Base-by-base conservation (phyloP, 92 coral and sea anemone genomes). In the Ricordea florida region DNA sequence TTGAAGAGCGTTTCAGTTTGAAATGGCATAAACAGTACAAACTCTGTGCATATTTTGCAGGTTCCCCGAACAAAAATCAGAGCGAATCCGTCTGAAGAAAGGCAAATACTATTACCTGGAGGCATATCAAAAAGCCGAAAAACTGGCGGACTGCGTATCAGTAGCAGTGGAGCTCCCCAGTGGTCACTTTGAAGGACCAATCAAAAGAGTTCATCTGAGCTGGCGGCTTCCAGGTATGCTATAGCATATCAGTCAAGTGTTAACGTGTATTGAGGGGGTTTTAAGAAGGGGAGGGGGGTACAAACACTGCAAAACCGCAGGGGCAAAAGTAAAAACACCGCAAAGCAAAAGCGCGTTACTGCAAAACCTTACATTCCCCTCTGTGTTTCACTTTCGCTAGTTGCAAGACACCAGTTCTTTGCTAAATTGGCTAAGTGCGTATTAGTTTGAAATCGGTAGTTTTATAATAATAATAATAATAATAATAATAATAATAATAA, bases 131-230 rank as follows among this genome's bases (percentile, higher is more conserved):
- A 94, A 94, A 49, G 94, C 98, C 3, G 98, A 94, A 65, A 94
- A 94, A 55, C 89, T 94, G 38, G 98, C 94, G 6, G 98, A 94
- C 75, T 88, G 98, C 47, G 97, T 84, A 2, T 94, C 98, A 6
- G 97, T 94, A 23, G 98, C 98, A 15, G 97, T 88, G 0, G 98
- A 94, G 60, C 89, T 91, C 70, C 98, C 98, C 0, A 94, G 96
- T 67, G 98, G 98, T 1, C 98, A 94, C 50, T 94, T 94, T 79
- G 98, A 94, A 50, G 98, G 98, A 37, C 98, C 98, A 59, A 78
- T 94, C 67, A 94, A 94, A 64, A 84, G 91, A 60, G 91, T 89
- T 11, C 98, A 94, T 70, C 83, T 94, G 65, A 91, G 97, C 73
- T 94, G 98, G 98, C 80, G 96, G 73, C 66, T 94, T 18, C 93